Base-by-base conservation (phyloP, 1,140 invertebrate species). In the Drosophila suzukii region DNA sequence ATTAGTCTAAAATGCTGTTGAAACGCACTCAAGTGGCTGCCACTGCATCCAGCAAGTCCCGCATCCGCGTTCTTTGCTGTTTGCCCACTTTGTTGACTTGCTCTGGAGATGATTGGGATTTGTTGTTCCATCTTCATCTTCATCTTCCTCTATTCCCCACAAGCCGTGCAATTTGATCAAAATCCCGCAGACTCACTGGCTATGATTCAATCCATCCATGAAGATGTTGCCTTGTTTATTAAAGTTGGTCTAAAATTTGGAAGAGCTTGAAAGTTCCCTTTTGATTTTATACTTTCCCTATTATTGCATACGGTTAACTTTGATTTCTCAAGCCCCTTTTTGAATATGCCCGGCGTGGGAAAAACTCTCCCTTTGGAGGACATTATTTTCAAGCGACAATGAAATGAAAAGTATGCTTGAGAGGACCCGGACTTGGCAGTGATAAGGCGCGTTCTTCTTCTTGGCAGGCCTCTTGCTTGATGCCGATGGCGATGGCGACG, bases 21-120 rank as follows among this genome's bases (percentile, higher is more conserved):
- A 78, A 86, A 78, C 63, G 75, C 82, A 86, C 81, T 86, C 71
- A 79, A 86, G 79, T 88, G 71, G 70, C 59, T 75, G 70, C 62
- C 75, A 68, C 55, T 77, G 77, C 71, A 76, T 72, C 65, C 60
- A 74, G 39, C 49, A 44, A 59, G 60, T 49, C 27, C 43, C 30
- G 62, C 65, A 34, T 55, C 27, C 34, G 44, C 11, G 11, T 24
- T n/a, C 27, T 34, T 13, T 11, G 32, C 30, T 47, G 44, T 44
- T 24, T 61, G 53, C 39, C 53, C 62, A 67, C 58, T 78, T 68
- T 34, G 60, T 41, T 60, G 39, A 30, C 54, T 44, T 32, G 36
- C 46, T 54, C 38, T 46, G 62, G 46, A 74, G 50, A n/a, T 80
- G 67, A 72, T 85, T 80, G 63, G 36, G 36, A 15, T 72, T 75